Evolutionary conservation across 2,797 vertebrate genomes (phyloP).

Genomic region (Chaetophractus vellerosus): DNA sequence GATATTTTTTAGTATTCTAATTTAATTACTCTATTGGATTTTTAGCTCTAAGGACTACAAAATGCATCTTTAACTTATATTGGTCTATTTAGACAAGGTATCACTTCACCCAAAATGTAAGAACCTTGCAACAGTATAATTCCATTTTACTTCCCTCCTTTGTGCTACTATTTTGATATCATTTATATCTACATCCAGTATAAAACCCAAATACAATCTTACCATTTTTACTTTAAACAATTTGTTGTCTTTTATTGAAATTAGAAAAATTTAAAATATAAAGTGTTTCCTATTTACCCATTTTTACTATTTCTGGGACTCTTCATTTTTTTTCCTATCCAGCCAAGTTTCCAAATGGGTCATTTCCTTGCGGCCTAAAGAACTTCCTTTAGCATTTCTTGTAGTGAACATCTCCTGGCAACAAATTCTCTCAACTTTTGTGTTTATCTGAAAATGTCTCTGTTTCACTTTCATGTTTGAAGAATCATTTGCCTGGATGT

Average conservation of each 20-base stretch:
- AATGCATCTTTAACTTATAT: not conserved
- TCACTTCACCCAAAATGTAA: constrained; percentile 24
- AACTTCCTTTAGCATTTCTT: not conserved
- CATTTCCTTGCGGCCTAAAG: constrained; percentile 2
- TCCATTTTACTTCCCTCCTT: not conserved
- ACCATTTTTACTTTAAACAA: constrained; percentile 45
- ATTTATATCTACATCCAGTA: not conserved
- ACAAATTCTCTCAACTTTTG: not conserved
- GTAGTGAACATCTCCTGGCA: not conserved
- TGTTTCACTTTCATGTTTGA: constrained; percentile 12
- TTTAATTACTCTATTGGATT: not conserved
- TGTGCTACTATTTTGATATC: constrained; percentile 1
- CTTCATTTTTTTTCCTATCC: not conserved
- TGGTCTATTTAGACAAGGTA: not conserved
- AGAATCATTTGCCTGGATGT: not conserved
- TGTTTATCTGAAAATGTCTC: not conserved
- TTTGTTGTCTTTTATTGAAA: not conserved
- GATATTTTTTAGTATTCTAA: not conserved
- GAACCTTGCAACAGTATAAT: not conserved
- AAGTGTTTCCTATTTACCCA: not conserved
- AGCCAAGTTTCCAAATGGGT: not conserved
- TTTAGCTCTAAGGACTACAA: constrained; percentile 26
- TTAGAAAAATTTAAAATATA: not conserved
- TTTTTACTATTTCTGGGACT: not conserved
- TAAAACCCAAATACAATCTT: constrained; percentile 27